phyloP scores from a whole-genome alignment of 1,140 invertebrate genomes.

The Phenacoccus solenopsis region DNA sequence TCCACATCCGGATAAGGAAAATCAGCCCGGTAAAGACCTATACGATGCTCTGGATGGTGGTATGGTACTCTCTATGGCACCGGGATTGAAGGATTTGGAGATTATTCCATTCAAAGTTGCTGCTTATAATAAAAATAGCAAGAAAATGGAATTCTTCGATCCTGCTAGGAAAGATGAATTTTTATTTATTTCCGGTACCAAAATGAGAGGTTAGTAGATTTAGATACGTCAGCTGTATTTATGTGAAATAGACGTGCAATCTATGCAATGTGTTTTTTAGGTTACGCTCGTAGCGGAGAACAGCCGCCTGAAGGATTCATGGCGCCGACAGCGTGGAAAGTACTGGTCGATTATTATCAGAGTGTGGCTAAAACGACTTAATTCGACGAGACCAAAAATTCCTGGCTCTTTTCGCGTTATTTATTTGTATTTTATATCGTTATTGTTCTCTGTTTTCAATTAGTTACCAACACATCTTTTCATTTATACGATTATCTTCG shows the following conservation, averaged over 20 bases:
- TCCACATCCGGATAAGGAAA: constrained; percentile 62
- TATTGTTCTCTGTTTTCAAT: background rate
- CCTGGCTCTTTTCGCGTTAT: background rate
- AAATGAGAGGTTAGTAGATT: constrained; percentile 63
- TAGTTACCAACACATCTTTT: background rate
- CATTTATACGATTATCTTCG: too few species aligned
- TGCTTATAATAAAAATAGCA: constrained; percentile 77
- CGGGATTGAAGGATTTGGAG: constrained; percentile 77
- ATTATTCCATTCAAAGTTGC: constrained; percentile 97
- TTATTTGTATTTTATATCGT: background rate
- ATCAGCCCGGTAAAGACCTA: constrained; percentile 59
- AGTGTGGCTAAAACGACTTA: constrained; percentile 37
- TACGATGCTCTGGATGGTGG: constrained; percentile 89
- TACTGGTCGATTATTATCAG: constrained; percentile 78
- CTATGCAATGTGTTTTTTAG: constrained; percentile 34
- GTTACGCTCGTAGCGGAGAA: constrained; percentile 65
- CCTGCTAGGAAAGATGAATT: constrained; percentile 78
- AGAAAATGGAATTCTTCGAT: constrained; percentile 90
- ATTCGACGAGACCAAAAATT: too few species aligned
- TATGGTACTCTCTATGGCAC: constrained; percentile 82
- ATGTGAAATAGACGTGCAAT: background rate
- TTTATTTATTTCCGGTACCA: constrained; percentile 95
- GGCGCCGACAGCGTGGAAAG: constrained; percentile 86
- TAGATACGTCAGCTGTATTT: background rate
- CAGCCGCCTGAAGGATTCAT: constrained; percentile 93